Base-by-base conservation (phyloP, 23 tunicate species). In the Styela plicata region DNA sequence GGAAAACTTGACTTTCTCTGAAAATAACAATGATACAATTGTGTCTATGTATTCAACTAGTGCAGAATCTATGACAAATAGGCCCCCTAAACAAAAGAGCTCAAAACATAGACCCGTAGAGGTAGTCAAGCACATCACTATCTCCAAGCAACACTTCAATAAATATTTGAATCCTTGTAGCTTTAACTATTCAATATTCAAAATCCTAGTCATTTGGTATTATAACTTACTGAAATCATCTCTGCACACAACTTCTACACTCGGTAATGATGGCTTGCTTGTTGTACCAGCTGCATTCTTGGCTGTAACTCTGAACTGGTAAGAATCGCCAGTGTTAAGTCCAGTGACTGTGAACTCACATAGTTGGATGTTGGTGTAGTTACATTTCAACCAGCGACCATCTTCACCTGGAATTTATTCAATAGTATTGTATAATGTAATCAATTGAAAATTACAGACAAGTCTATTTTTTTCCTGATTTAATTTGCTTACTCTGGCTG, bases 211-310 rank as follows among this genome's bases (percentile, higher is more conserved):
- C 0, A 22, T 24, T 0, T 69, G 24, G 24, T 19, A 23, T 0
- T 19, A 23, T 22, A 0, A 44, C 66, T 76, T 76, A 76, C 75
- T 84, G 78, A 90, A 90, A 44, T 95, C 99, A 77, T 95, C 99
- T 33, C 86, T 86, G 64, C 96, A 90, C 22, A 95, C 85, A 75
- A 88, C 61, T 69, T 90, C 91, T 24, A 84, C 92, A 73, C 89
- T 95, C 16, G 96, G 96, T 33, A 84, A 74, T 24, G 99, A 95
- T 53, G 99, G 99, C 63, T 90, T 85, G 84, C 96, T 89, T 22
- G 86, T 80, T 21, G 99, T 88, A 18, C 99, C 99, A 21, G 91
- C 69, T 28, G 99, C 90, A 67, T 95, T 95, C 37, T 86, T 84
- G 22, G 99, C 99, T 33, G 74, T 36, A 20, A 95, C 89, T 31